Evolutionary conservation across 2,113 vertebrate genomes (phyloP), one percentile per base, ranked within the genome.

Genomic region (Python bivittatus): DNA sequence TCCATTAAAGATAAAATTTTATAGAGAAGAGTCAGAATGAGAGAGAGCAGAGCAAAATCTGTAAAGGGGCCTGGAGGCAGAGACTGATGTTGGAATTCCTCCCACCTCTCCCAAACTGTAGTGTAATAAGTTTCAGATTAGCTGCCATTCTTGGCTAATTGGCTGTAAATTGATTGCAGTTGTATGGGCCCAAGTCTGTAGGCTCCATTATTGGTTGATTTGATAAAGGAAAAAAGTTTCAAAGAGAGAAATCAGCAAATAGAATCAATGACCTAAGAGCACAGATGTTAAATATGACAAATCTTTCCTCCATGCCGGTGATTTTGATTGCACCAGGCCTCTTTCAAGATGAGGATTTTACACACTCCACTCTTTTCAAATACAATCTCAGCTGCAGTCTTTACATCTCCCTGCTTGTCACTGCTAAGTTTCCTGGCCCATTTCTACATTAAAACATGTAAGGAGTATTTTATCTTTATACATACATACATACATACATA

Each of bases 261-360:
- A 15, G 9, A 57, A 87, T 91, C n/a, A 92, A 86, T 87, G 54
- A 72, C 48, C 1, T 12, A 27, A 88, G 44, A n/a, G 29, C 48
- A 88, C 0, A 22, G 8, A 84, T 89, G n/a, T 61, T 84, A 92
- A 72, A 48, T 53, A 88, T 44, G 60, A 52, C 44, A 84, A 64
- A 92, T 85, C 29, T 27, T 92, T 88, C 88, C 44, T 61, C 54
- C 60, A n/a, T 61, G 72, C 12, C 53, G 44, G 23, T 29, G 72
- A 92, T 17, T n/a, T 84, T 57, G n/a, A 92, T 92, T 89, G 84
- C 25, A 92, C 6, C 11, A 89, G 56, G n/a, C 79, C 56, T 42
- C 44, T 89, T 92, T n/a, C n/a, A 89, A 92, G n/a, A 29, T 38
- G 72, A 84, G 29, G 56, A 88, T 61, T 64, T 72, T 33, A 15